Base-by-base conservation (phyloP, 1,140 invertebrate species). In the Papilio machaon region DNA sequence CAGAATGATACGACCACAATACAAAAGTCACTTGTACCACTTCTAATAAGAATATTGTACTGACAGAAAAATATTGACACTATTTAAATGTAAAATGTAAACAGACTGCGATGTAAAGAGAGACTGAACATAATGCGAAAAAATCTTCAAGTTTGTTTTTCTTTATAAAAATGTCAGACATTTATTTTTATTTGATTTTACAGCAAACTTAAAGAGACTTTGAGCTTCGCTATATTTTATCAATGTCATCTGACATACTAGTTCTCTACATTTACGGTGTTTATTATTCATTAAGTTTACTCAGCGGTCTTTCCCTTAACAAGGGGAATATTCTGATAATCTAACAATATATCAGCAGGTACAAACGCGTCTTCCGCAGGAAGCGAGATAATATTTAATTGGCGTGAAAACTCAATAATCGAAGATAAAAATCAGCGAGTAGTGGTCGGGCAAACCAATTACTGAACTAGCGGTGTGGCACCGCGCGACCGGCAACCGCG, bases 331-430 rank as follows among this genome's bases (percentile, higher is more conserved):
- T 74, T 84, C 77, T 46, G 82, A 80, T 82, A 87, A 87, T 85
- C 83, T 81, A 86, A 89, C 86, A 89, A 91, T 90, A 85, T 85
- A 84, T 79, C 77, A 88, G 86, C 86, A 79, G 84, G 78, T 81
- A 86, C 85, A 84, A 85, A 86, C 85, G 82, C 83, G 82, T 85
- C 89, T 90, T 91, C 91, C 91, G 85, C 87, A 88, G 90, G 91
- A 93, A 92, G 86, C 81, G 81, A 93, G 90, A 94, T 94, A 92
- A 88, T 91, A 89, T 93, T 91, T 94, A 94, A 94, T 94, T 94
- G 92, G 91, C 91, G 92, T 91, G 92, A 94, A 94, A 94, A 94
- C 90, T 92, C 91, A 94, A 94, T 94, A 93, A 94, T 91, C 91
- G 90, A 79, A 91, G 92, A 94, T 94, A 94, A 93, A 92, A 94